phyloP scores from a whole-genome alignment of 2,113 vertebrate genomes.

The Varanus komodoensis region DNA sequence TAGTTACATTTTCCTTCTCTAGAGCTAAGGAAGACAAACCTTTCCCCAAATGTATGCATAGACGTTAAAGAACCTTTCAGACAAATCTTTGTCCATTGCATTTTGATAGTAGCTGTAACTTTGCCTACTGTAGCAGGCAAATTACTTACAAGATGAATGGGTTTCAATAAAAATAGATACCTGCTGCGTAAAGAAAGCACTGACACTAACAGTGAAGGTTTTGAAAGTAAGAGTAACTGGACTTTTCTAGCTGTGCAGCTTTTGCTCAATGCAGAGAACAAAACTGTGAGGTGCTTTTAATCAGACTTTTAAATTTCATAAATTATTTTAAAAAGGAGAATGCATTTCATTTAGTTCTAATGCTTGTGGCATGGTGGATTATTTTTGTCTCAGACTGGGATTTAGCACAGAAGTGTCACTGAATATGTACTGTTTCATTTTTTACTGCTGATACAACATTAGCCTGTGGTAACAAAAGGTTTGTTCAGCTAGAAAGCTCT shows the following conservation, averaged over 20 bases:
- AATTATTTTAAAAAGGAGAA: background rate
- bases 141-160: background rate
- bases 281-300: background rate
- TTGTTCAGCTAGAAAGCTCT: background rate
- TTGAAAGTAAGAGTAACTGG: background rate
- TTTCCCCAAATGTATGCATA: background rate
- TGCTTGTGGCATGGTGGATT: background rate
- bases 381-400: background rate
- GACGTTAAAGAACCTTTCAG: background rate
- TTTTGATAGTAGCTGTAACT: constrained; percentile 21
- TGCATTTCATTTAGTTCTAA: background rate
- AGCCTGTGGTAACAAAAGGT: background rate
- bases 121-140: background rate
- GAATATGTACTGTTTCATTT: background rate
- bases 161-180: background rate
- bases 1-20: background rate
- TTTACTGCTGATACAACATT: background rate
- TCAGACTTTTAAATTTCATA: background rate
- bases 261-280: background rate
- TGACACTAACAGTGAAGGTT: background rate
- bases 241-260: fast-evolving
- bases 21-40: background rate
- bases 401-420: background rate
- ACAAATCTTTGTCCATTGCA: constrained; percentile 32
- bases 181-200: background rate